Evolutionary conservation across 2,797 vertebrate species (phyloP).

Genomic region (Arctocebus calabarensis): DNA sequence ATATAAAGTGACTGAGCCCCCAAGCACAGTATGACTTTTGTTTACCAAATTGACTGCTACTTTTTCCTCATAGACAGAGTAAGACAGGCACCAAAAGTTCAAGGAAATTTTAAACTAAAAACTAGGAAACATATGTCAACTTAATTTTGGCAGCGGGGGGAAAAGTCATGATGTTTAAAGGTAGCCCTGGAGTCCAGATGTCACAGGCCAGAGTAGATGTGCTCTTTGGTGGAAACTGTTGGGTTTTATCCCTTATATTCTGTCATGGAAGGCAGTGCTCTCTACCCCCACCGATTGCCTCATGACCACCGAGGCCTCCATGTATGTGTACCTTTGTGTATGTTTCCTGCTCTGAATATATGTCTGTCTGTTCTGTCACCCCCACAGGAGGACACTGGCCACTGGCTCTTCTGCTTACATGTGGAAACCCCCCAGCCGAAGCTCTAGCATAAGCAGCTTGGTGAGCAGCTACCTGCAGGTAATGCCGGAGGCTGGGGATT

Average conservation of each 20-base stretch:
- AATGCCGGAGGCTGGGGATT: conserved; percentile 44
- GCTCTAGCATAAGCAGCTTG: conserved; percentile 97
- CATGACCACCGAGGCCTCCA: background rate
- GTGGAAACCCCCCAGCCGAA: conserved; percentile 97
- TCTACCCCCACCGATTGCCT: background rate
- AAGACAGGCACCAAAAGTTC: background rate
- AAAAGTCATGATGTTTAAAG: background rate
- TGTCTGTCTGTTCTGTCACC: conserved; percentile 27
- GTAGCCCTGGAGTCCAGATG: too few species aligned
- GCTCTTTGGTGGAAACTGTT: background rate
- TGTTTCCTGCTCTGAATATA: conserved; percentile 32
- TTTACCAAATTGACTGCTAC: background rate
- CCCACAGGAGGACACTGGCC: conserved; percentile 92
- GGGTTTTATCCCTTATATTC: background rate
- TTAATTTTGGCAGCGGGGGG: background rate
- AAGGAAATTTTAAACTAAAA: background rate
- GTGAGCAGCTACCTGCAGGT: conserved; percentile 97
- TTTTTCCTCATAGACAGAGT: background rate
- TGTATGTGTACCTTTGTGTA: background rate
- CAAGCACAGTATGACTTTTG: background rate
- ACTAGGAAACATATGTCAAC: background rate
- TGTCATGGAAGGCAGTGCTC: background rate
- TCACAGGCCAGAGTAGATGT: background rate
- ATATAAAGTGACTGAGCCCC: background rate
- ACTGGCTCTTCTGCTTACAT: conserved; percentile 91